Evolutionary conservation across 2,888 invertebrate species (phyloP), one percentile per base, ranked within the genome.

Genomic region (Heliconius erato): DNA sequence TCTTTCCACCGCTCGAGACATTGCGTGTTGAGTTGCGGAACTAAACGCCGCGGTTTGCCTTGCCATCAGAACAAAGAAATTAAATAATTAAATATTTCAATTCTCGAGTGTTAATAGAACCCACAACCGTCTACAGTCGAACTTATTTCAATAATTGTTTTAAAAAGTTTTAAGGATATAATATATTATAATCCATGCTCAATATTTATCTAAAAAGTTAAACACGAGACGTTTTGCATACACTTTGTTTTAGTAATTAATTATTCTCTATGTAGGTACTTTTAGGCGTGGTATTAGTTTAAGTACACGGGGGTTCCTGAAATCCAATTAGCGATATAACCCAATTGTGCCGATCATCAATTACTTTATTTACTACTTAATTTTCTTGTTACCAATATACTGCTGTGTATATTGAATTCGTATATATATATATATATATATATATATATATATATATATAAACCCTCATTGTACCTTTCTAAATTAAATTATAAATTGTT

Each of bases 291-390:
- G 85, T 88, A 89, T 89, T 88, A 89, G 87, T 89, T 90, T 89
- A 87, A 89, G 88, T 91, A 86, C 89, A 91, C 92, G 91, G 90
- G 94, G 93, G 92, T 94, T 94, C 93, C 26, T 90, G 89, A 93
- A 91, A 94, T 93, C 93, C 92, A 93, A 94, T 95, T 94, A 94
- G 88, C 88, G 87, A 85, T 88, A 85, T 93, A 93, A 93, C 93
- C 92, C 92, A 94, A 94, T 94, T 93, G 92, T 91, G 92, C 89
- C 90, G 82, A 83, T 84, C 84, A 85, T 82, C 79, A 84, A 83
- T 85, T 84, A 85, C 28, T 28, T 67, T 67, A 14, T 26, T 14
- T 26, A 28, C 67, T 26, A 14, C 79, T 79, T 80, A 67, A 82
- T 81, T 80, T 72, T 49, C 40, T 80, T 74, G 28, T 78, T 67